Conservation (phyloP, 2,888 invertebrate genomes). For the Crematogaster levior region DNA sequence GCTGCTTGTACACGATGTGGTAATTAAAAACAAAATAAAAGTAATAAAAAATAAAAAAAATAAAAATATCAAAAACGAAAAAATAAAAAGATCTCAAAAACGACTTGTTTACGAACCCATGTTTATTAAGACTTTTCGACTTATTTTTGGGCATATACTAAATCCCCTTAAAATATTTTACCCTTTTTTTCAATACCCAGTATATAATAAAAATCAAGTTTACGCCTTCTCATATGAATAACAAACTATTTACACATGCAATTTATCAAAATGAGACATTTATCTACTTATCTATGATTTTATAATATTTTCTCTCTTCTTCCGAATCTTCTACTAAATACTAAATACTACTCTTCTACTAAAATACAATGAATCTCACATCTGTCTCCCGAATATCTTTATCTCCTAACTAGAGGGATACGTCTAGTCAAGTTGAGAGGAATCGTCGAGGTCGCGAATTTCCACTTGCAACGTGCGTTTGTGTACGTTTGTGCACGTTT, state of each 20-base stretch:
- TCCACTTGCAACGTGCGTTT: not conserved
- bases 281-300: not conserved
- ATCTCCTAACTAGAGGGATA: not conserved
- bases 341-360: not conserved
- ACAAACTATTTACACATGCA: not conserved
- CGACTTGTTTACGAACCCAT: no score
- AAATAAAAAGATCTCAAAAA: no score
- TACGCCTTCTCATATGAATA: not conserved
- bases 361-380: not conserved
- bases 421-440: not conserved
- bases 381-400: conserved; percentile 3
- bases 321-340: not conserved
- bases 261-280: not conserved
- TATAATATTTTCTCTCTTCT: not conserved
- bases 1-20: no score
- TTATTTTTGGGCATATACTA: no score
- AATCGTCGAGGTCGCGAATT: not conserved
- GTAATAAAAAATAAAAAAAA: no score
- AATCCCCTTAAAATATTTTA: no score
- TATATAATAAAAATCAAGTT: not conserved
- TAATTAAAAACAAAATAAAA: no score
- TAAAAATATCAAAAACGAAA: no score
- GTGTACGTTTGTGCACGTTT: not conserved
- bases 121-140: no score
- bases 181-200: no score